Base-by-base conservation (phyloP, 2,888 invertebrate genomes). In the Chirona hameri region DNA sequence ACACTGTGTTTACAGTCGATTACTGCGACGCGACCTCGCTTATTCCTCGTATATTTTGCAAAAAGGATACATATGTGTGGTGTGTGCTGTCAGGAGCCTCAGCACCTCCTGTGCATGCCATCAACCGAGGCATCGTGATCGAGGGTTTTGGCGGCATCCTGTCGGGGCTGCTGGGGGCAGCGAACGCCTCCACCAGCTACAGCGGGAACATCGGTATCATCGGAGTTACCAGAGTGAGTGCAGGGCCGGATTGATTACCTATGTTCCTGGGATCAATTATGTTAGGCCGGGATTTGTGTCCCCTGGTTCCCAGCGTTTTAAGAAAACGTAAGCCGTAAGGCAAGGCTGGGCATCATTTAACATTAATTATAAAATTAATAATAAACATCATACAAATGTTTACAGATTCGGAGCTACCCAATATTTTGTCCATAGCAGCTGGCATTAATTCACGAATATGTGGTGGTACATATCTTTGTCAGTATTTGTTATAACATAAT, bases 121-220 rank as follows among this genome's bases (percentile, higher is more conserved):
- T 96, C 86, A 96, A 96, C 88, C 91, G 96, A 72, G 96, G 96
- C 0, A 93, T 95, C 65, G 93, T 93, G 60, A 92, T 94, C 0
- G 96, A 96, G 88, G 96, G 95, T 0, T 88, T 95, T 0, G 94
- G 95, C n/a, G 94, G 95, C 0, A 89, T 95, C 83, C 88, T 96
- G 79, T 94, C 95, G 0, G 96, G 95, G 0, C 90, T 95, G 9
- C 94, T 94, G 92, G 96, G 96, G 15, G 92, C 93, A 52, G 95
- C 95, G 0, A 95, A 94, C 86, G 95, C 95, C 0, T 95, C 95
- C 81, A 96, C 95, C 85, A 95, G 95, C 5, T 96, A 96, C 87
- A 94, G 95, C 82, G 95, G 95, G 87, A 96, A 96, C 87, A 95
- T 96, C 76, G 96, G 95, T 0, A 95, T 95, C 1, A 95, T 96